Base-by-base conservation (phyloP, 2,797 vertebrate species). In the Chlorospingus flavigularis region DNA sequence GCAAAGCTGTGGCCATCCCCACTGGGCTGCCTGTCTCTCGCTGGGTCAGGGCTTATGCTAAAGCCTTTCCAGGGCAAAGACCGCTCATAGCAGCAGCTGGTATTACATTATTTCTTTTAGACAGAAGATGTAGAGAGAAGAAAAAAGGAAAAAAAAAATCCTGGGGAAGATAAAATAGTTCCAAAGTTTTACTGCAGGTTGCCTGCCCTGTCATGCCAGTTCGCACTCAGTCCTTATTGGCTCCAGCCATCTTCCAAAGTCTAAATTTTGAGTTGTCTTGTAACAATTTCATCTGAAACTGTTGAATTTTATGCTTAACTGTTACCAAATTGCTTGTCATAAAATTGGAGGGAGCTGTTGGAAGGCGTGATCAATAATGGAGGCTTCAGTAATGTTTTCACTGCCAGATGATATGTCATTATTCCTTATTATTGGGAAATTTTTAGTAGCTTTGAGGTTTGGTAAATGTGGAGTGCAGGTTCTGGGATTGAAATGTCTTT, bases 1-100 rank as follows among this genome's bases (percentile, higher is more conserved):
- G 35, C 35, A 65, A 47, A 40, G 23, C 31, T 13, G 6, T 17
- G 57, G 26, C 42, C 8, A 0, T 35, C 13, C 19, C 12, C 20
- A 3, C 3, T 20, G 18, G 16, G 0, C 0, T 28, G 2, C 1
- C 0, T 74, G 0, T 26, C 72, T n/a, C 30, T 62, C 7, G 4
- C 55, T 40, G 45, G 9, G 13, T 50, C 42, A 7, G 50, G 28
- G 16, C 13, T 78, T 63, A 9, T 2, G 9, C 9, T 17, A 15
- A 53, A 63, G 33, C 9, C 15, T 37, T 66, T 55, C 31, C 0
- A 0, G 31, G 40, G 18, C 19, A 31, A 61, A 37, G 39, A 8
- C 17, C n/a, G 28, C 35, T 61, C 33, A 58, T 9, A 37, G 25
- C 13, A 33, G 19, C 1, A 0, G 16, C 3, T 30, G 11, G 6